Evolutionary conservation across 2,797 vertebrate species (phyloP).

Genomic region (Dicrostonyx torquatus): DNA sequence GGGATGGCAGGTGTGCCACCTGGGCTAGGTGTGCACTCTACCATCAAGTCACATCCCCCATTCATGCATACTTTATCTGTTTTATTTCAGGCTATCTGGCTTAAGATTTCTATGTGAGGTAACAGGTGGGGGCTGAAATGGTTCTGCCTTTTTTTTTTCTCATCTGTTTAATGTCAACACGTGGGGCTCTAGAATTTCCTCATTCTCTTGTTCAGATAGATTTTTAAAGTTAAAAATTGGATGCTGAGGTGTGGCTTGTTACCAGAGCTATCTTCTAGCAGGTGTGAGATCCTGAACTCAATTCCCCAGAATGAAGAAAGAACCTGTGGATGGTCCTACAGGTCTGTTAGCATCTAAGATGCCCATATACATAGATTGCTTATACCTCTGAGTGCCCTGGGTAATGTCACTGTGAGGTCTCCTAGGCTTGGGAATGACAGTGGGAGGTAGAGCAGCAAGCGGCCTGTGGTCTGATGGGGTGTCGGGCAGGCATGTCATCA

Average conservation of each 20-base stretch:
- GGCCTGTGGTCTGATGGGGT: constrained; percentile 48
- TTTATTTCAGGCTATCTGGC: not conserved
- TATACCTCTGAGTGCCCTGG: not conserved
- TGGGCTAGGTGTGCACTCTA: not conserved
- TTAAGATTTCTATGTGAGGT: not conserved
- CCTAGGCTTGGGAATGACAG: not conserved
- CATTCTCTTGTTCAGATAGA: not conserved
- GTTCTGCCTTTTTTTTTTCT: not conserved
- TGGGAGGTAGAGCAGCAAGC: not conserved
- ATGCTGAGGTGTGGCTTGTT: not conserved
- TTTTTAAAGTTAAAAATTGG: not conserved
- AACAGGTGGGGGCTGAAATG: not conserved
- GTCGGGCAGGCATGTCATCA: constrained; percentile 35
- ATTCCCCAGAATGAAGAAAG: not conserved
- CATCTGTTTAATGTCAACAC: constrained; percentile 31
- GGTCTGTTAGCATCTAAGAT: not conserved
- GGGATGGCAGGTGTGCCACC: not conserved
- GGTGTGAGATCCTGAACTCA: not conserved
- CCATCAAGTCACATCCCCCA: not conserved
- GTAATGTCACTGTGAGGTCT: not conserved
- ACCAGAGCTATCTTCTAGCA: not conserved
- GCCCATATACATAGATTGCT: not conserved
- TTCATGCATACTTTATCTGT: not conserved
- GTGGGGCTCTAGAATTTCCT: not conserved
- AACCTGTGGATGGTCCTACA: not conserved